These are phyloP conservation scores for Drosophila multiciliata DNA, from an alignment of 2,888 invertebrate genomes.

Conservation along the genomic window DNA sequence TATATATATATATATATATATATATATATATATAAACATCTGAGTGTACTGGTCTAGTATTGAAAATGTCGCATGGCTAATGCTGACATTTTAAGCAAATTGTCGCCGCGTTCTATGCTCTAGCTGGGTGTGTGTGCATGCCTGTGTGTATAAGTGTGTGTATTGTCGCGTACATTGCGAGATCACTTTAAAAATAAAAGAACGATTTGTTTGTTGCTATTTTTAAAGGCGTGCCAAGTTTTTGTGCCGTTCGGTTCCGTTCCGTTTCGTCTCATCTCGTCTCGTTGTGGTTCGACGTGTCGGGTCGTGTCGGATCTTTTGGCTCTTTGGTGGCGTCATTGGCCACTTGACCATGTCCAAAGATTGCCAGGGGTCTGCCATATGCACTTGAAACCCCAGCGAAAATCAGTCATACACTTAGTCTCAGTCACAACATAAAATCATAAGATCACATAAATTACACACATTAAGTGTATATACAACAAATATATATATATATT, in stretches of 20 bases:
- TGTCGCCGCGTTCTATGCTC: conserved; percentile 53
- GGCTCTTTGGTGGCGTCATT: conserved; percentile 59
- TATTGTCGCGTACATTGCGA: conserved; percentile 62
- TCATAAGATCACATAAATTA: conserved; percentile 17
- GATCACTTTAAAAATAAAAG: conserved; percentile 80
- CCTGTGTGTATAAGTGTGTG: conserved; percentile 33
- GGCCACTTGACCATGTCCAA: conserved; percentile 57
- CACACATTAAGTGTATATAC: conserved; percentile 16
- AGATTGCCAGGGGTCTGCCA: conserved; percentile 44
- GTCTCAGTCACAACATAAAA: conserved; percentile 14
- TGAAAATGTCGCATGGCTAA: conserved; percentile 35
- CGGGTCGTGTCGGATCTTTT: conserved; percentile 26
- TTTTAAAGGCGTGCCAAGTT: conserved; percentile 78
- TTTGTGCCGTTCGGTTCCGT: conserved; percentile 53
- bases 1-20: background rate
- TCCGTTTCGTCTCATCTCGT: conserved; percentile 18
- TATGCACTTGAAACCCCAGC: conserved; percentile 71
- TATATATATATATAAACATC: background rate
- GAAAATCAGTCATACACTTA: conserved; percentile 11
- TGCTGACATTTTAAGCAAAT: conserved; percentile 46
- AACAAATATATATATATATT: background rate
- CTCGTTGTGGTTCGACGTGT: conserved; percentile 13
- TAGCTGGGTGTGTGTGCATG: conserved; percentile 14
- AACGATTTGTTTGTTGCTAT: conserved; percentile 79
- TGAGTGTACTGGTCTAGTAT: conserved; percentile 1